Evolutionary conservation across 2,888 invertebrate species (phyloP), one percentile per base, ranked within the genome.

Genomic region (Hypomecis atomaria): DNA sequence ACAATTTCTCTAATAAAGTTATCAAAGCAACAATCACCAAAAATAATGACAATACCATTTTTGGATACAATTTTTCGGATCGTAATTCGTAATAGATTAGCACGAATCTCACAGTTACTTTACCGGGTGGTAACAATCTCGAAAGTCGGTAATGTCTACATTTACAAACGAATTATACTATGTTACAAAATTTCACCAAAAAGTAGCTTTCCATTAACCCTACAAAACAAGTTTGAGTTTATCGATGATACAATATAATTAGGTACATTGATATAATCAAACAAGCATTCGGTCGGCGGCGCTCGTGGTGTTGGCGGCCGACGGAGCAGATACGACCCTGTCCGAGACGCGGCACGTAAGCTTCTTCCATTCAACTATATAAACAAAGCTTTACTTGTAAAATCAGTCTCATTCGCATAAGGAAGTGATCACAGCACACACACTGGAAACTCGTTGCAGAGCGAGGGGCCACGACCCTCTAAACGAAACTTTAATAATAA

Each of bases 381-480:
- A 85, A 86, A 87, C 85, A 86, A 89, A 90, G 86, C 87, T 83
- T 89, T 88, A 87, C 83, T 87, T 88, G 86, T 90, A 90, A 92
- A 92, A 91, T 92, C 92, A 92, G 92, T 92, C 92, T 92, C 92
- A 91, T 92, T 90, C 90, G 88, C 92, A 92, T 92, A 92, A 92
- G 92, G 92, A 92, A 91, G 90, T 90, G 89, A 90, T 92, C 91
- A 92, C 92, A 92, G 91, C 90, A 90, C 87, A 85, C 88, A 87
- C 90, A 91, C 91, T 89, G 92, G 91, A 90, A 88, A 89, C 85
- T 90, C 90, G 90, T 89, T 88, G 90, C 87, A 85, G 86, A 82
- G 81, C 85, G 86, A 88, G 89, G 86, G 88, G 83, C 87, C 86
- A 78, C 77, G 87, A 78, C 89, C 89, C 88, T 84, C 88, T 77